Percentiles rank a stretch among this genome's conserved stretches.
Evolutionary conservation across 2,113 vertebrate species (phyloP).

Genomic region (Eclectus roratus): DNA sequence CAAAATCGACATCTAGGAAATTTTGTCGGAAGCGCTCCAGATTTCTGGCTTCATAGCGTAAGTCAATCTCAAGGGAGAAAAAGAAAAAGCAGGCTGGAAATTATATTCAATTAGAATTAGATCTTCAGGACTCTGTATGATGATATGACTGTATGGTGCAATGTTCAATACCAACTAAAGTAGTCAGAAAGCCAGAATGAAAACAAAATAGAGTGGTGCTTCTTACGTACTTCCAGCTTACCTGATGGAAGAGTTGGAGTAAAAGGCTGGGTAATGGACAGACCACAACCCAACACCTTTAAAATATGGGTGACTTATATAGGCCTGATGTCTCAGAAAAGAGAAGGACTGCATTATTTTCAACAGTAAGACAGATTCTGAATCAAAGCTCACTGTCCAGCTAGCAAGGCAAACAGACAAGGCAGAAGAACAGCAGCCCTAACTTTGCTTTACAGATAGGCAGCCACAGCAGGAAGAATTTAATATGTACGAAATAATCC

Average conservation of each 20-base stretch:
- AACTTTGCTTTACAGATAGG: background rate
- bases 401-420: background rate
- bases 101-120: background rate
- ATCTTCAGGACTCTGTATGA: background rate
- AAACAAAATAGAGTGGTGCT: background rate
- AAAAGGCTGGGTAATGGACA: background rate
- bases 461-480: background rate
- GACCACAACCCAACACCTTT: background rate
- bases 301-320: background rate
- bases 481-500: background rate
- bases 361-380: background rate
- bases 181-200: background rate
- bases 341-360: background rate
- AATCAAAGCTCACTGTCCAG: background rate
- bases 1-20: constrained; percentile 84
- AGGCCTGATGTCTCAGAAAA: background rate
- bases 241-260: background rate
- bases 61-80: constrained; percentile 82
- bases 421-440: background rate
- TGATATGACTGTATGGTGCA: background rate
- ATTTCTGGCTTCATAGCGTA: constrained; percentile 90
- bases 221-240: background rate
- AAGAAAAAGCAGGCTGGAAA: background rate
- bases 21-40: constrained; percentile 89
- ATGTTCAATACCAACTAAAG: background rate